Percentiles rank a stretch among this genome's conserved stretches.
These are phyloP conservation scores for Psilopogon haemacephalus DNA, from an alignment of 2,113 vertebrate species.

Conservation along the genomic window DNA sequence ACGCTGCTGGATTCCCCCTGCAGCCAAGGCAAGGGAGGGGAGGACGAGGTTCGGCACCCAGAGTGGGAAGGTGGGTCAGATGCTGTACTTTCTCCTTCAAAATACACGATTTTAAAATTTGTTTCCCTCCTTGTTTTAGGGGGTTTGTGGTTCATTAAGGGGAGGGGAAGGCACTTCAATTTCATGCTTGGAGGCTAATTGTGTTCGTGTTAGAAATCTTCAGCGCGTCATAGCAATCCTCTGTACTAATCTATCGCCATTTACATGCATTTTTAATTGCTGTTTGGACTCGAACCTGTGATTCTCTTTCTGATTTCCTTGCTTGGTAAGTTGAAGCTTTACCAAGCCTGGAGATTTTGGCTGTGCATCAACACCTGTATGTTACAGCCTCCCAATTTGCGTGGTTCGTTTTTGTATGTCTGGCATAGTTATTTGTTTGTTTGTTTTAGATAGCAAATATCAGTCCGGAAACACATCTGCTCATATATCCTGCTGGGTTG, in stretches of 20 bases:
- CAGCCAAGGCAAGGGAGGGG: background rate
- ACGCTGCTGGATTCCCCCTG: background rate
- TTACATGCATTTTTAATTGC: background rate
- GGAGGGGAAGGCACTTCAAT: background rate
- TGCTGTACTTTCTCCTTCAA: background rate
- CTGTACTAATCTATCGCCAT: background rate
- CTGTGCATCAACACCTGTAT: background rate
- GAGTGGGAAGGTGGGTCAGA: constrained; percentile 64
- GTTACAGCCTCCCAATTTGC: background rate
- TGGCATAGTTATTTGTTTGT: background rate
- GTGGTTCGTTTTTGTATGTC: background rate
- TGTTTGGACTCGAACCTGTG: background rate
- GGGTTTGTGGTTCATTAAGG: background rate
- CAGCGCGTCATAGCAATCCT: background rate
- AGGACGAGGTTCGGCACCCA: constrained; percentile 1
- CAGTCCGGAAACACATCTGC: background rate
- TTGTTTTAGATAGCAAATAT: background rate
- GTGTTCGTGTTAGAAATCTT: background rate
- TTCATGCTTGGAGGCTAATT: background rate
- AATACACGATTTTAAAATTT: background rate
- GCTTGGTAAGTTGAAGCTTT: background rate
- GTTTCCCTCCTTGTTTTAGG: background rate
- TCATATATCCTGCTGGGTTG: background rate
- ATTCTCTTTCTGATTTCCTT: background rate
- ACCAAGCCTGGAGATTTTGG: background rate